A percentile compares a stretch with the other conserved stretches of the same genome.
Conservation (phyloP, 1,140 invertebrate species). For the Bombus breviceps region DNA sequence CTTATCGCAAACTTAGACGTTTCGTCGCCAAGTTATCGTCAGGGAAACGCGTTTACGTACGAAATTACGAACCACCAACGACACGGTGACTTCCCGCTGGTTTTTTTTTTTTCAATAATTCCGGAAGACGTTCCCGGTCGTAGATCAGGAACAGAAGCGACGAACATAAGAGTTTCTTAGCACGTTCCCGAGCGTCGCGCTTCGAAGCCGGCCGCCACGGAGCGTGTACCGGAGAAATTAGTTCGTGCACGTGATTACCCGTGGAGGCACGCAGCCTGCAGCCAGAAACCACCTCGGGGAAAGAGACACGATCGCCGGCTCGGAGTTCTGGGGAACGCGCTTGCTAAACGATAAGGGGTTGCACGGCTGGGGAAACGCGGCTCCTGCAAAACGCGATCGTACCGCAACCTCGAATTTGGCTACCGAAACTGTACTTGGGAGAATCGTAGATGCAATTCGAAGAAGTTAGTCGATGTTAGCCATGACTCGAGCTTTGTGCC, state of each 20-base stretch:
- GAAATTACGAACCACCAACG: not conserved
- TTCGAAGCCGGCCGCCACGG: constrained; percentile 51
- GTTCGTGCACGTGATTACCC: constrained; percentile 73
- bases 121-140: not conserved
- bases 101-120: constrained; percentile 17
- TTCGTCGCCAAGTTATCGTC: not conserved
- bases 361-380: too few relatives aligned
- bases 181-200: constrained; percentile 50
- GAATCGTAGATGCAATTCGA: not conserved
- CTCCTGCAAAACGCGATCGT: constrained; percentile 8
- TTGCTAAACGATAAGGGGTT: constrained; percentile 25
- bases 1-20: not conserved
- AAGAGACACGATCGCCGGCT: constrained; percentile 22
- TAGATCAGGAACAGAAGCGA: not conserved
- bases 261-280: constrained; percentile 68
- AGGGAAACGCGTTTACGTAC: too few relatives aligned
- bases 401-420: not conserved
- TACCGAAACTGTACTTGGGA: not conserved
- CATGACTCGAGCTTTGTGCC: too few relatives aligned
- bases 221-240: constrained; percentile 72
- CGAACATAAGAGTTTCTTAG: constrained; percentile 62
- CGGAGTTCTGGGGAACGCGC: not conserved
- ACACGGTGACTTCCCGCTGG: not conserved
- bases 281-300: constrained; percentile 35
- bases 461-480: not conserved